A percentile compares a stretch with the other conserved stretches of the same genome.
phyloP scores from a whole-genome alignment of 1,140 invertebrate species.

The Probaryconus sp. region DNA sequence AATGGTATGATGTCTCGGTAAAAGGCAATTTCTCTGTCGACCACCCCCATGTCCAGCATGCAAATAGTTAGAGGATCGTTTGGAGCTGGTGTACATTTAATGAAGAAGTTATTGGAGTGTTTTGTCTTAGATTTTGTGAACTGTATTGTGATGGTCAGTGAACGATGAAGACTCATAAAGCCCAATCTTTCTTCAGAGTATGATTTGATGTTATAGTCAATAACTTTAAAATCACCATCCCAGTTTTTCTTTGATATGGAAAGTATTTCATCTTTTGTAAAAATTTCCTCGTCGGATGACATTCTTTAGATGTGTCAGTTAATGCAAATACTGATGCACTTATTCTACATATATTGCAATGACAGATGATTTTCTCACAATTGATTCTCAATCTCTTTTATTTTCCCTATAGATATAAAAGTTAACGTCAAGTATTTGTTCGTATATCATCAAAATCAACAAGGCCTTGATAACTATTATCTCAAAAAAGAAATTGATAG shows the following conservation, averaged over 20 bases:
- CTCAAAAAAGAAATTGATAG: no score
- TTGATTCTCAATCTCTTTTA: no score
- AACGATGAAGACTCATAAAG: constrained; percentile 78
- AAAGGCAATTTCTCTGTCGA: constrained; percentile 64
- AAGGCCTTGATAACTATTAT: no score
- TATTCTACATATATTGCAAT: no score
- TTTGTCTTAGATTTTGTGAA: constrained; percentile 25
- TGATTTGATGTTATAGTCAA: constrained; percentile 56
- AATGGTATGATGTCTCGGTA: constrained; percentile 31
- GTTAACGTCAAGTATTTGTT: no score
- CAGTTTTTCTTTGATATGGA: constrained; percentile 54
- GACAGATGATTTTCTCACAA: no score
- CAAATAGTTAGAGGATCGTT: constrained; percentile 18
- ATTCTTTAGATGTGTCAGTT: no score
- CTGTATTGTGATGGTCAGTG: constrained; percentile 52
- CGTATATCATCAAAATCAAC: no score
- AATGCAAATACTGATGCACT: no score
- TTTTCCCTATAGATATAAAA: no score
- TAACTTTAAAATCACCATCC: constrained; percentile 26
- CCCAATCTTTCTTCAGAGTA: constrained; percentile 75
- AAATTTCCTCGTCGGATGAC: constrained; percentile 36
- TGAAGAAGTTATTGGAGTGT: constrained; percentile 73
- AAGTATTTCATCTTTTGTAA: constrained; percentile 62
- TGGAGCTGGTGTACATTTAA: constrained; percentile 76
- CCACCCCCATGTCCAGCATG: constrained; percentile 76